A percentile compares a stretch with the other conserved stretches of the same genome.
Evolutionary conservation across 2,888 invertebrate genomes (phyloP).

Genomic region (Cheiracanthium punctorium): DNA sequence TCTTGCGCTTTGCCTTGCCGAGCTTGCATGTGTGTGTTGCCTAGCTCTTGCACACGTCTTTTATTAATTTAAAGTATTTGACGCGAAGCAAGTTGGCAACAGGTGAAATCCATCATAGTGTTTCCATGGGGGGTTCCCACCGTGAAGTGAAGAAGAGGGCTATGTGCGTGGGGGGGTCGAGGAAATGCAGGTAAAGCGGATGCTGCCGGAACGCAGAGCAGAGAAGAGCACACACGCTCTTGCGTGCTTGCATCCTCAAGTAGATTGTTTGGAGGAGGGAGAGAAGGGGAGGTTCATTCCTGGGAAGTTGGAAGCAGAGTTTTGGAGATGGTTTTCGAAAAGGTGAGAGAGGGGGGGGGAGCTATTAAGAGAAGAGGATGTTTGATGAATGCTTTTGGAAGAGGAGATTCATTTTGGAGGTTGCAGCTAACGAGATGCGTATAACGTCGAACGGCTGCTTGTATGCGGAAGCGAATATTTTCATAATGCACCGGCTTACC

Average conservation of each 20-base stretch:
- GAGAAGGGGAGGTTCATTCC: background rate
- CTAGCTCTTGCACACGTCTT: slow-evolving; percentile 11
- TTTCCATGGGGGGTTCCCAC: slow-evolving; percentile 28
- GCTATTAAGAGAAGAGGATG: background rate
- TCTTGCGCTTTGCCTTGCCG: no score
- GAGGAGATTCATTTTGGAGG: background rate
- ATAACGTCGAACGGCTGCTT: no score
- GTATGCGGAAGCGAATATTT: no score
- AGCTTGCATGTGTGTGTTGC: background rate
- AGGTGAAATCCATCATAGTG: slow-evolving; percentile 28
- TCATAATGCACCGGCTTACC: no score
- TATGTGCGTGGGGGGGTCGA: no score
- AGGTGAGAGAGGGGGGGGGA: background rate
- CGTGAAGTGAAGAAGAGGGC: slow-evolving; percentile 28
- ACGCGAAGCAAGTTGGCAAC: slow-evolving; percentile 18
- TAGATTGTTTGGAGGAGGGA: background rate
- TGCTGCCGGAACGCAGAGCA: background rate
- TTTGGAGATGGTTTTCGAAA: background rate
- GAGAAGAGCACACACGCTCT: background rate
- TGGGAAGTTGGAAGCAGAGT: background rate
- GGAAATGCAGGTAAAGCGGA: background rate
- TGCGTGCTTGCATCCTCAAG: slow-evolving; percentile 11
- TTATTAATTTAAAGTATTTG: slow-evolving; percentile 49
- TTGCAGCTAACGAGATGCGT: background rate
- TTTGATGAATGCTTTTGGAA: background rate